Evolutionary conservation across 2,113 vertebrate species (phyloP).

Genomic region (Narcine bancroftii): DNA sequence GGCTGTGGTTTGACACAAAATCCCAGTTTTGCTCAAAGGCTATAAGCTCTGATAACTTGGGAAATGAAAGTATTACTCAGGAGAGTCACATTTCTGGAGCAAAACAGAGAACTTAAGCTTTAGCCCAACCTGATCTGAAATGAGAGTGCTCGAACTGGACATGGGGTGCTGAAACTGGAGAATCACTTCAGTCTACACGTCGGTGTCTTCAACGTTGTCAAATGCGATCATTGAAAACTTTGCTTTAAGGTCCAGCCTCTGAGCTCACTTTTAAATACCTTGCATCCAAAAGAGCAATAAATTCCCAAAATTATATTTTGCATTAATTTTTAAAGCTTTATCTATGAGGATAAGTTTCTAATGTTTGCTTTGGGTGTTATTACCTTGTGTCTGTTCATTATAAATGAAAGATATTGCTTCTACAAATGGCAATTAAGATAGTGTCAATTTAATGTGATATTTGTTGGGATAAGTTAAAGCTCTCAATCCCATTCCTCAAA

Average conservation of each 20-base stretch:
- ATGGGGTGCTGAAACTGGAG: background rate
- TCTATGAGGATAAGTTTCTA: background rate
- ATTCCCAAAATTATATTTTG: background rate
- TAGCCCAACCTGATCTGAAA: background rate
- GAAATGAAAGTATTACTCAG: background rate
- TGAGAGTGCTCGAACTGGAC: background rate
- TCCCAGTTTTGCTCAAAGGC: conserved; percentile 9
- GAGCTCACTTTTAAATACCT: background rate
- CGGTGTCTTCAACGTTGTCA: background rate
- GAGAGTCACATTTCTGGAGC: conserved; percentile 1
- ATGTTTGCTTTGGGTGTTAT: background rate
- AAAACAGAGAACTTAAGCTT: background rate
- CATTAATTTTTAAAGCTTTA: background rate
- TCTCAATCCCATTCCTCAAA: background rate
- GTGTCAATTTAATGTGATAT: background rate
- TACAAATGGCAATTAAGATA: background rate
- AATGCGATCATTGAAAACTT: background rate
- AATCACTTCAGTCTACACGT: background rate
- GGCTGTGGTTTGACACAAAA: background rate
- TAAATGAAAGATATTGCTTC: background rate
- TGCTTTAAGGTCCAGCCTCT: background rate
- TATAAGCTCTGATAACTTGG: background rate
- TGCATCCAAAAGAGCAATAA: background rate
- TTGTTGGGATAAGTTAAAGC: background rate
- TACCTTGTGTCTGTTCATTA: background rate